These are phyloP conservation scores for Noturus placidus DNA, from an alignment of 2,113 vertebrate genomes.

Conservation along the genomic window DNA sequence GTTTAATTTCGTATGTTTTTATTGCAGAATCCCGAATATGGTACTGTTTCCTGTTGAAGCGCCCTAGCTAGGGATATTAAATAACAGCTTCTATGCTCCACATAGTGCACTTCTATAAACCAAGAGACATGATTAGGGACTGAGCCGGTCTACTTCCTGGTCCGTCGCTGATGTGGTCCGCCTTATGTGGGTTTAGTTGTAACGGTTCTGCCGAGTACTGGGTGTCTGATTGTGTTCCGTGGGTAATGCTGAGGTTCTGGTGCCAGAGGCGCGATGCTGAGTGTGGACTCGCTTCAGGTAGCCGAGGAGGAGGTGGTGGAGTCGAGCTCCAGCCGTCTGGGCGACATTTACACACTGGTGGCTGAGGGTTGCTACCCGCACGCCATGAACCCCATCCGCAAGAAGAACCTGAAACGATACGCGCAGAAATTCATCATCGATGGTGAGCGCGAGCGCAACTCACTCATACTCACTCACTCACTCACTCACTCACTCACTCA, in stretches of 20 bases:
- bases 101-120: neutral
- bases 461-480: neutral
- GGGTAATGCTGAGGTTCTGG: neutral
- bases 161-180: conserved; percentile 32
- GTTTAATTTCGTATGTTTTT: neutral
- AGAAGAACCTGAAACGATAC: conserved; percentile 85
- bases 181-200: neutral
- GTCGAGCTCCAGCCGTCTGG: conserved; percentile 75
- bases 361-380: conserved; percentile 82
- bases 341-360: conserved; percentile 83
- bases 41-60: neutral
- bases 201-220: neutral
- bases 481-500: neutral
- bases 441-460: conserved; percentile 60
- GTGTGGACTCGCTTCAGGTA: conserved; percentile 80
- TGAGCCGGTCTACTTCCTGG: conserved; percentile 17
- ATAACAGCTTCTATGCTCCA: neutral
- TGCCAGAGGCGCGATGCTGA: conserved; percentile 58
- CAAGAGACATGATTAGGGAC: neutral
- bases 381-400: conserved; percentile 79
- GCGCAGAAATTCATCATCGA: conserved; percentile 85
- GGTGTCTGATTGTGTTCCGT: neutral
- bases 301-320: conserved; percentile 76
- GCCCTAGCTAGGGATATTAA: neutral
- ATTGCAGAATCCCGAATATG: neutral